phyloP scores from a whole-genome alignment of 2,113 vertebrate genomes.

The Sinocyclocheilus grahami region DNA sequence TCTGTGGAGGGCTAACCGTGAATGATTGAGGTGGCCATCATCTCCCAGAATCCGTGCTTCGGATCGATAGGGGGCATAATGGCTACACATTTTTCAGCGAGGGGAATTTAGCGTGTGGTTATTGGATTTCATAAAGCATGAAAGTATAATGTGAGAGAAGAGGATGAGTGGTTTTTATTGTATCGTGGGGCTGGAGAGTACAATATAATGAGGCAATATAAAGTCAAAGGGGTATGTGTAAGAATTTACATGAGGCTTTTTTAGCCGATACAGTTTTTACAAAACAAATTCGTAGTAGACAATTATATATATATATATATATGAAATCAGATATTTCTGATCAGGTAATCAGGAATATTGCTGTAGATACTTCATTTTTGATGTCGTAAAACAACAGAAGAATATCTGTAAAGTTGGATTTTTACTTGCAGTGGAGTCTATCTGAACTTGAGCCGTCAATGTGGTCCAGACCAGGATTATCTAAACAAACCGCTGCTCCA shows the following conservation, averaged over 20 bases:
- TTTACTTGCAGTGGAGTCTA: constrained; percentile 47
- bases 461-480: constrained; percentile 40
- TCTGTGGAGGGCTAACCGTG: constrained; percentile 49
- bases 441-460: constrained; percentile 23
- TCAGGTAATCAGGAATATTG: neutral
- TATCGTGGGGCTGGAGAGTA: constrained; percentile 66
- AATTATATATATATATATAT: neutral
- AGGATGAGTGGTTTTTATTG: constrained; percentile 64
- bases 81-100: constrained; percentile 71
- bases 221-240: constrained; percentile 31
- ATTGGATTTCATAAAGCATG: constrained; percentile 78
- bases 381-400: neutral
- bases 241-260: constrained; percentile 24
- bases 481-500: constrained; percentile 54
- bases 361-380: neutral
- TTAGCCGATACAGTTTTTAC: neutral
- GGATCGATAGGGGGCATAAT: constrained; percentile 73
- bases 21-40: constrained; percentile 56
- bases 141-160: constrained; percentile 64
- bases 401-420: neutral
- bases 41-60: constrained; percentile 54
- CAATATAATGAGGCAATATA: constrained; percentile 62
- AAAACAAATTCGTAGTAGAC: no score
- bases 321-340: neutral
- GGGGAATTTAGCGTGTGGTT: constrained; percentile 73